phyloP scores from a whole-genome alignment of 1,140 invertebrate genomes.

The Leptestheria dahalacensis region DNA sequence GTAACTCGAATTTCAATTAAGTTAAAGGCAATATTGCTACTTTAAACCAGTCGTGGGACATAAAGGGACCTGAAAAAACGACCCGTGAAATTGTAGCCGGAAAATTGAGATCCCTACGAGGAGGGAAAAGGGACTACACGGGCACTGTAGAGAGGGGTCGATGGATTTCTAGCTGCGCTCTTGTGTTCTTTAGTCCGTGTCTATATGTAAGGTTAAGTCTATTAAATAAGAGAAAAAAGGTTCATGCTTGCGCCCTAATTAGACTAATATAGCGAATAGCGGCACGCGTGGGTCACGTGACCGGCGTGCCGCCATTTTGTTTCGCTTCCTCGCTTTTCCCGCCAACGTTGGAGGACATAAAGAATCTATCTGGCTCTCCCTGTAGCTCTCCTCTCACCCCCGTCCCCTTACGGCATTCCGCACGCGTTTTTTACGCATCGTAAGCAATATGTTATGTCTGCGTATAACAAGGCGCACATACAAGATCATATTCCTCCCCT shows the following conservation, averaged over 20 bases:
- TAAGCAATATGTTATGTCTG: not conserved
- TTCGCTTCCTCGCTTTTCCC: slow-evolving; percentile 1
- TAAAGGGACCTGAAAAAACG: not conserved
- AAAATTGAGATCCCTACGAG: not conserved
- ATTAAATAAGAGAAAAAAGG: not conserved
- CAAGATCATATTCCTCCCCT: too few species aligned
- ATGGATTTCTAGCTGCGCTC: not conserved
- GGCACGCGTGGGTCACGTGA: slow-evolving; percentile 9
- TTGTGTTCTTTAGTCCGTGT: not conserved
- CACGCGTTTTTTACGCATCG: not conserved
- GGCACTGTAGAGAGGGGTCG: not conserved
- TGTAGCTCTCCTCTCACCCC: too few species aligned
- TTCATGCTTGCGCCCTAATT: slow-evolving; percentile 8
- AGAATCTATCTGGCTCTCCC: too few species aligned
- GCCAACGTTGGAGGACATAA: not conserved
- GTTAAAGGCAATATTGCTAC: too few species aligned
- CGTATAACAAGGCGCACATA: too few species aligned
- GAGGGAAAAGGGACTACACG: not conserved
- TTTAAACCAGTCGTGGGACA: not conserved
- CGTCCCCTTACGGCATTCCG: not conserved
- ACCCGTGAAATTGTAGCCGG: not conserved
- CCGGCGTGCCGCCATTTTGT: slow-evolving; percentile 5
- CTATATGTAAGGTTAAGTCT: not conserved
- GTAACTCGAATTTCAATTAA: not conserved
- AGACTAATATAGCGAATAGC: slow-evolving; percentile 8